These are phyloP conservation scores for Sialis fuliginosa DNA, from an alignment of 2,888 invertebrate genomes.

Conservation along the genomic window DNA sequence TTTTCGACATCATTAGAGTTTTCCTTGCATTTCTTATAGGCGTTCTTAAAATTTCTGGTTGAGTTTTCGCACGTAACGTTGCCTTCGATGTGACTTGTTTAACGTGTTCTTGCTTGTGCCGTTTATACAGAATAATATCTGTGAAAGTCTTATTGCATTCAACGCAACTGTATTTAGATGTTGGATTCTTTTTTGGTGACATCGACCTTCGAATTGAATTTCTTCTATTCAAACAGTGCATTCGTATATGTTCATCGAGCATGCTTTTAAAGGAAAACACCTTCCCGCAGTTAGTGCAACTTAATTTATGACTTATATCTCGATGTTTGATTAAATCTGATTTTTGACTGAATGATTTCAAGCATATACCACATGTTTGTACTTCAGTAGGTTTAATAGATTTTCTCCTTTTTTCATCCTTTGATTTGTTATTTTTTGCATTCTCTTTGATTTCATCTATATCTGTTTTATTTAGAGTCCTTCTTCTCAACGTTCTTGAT, in stretches of 20 bases:
- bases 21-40: not conserved
- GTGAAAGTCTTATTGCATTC: not conserved
- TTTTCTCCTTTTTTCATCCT: too few species aligned
- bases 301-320: slow-evolving; percentile 1
- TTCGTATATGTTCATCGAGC: slow-evolving; percentile 18
- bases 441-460: slow-evolving; percentile 1
- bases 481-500: not conserved
- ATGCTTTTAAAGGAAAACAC: slow-evolving; percentile 18
- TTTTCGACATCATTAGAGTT: not conserved
- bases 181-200: not conserved
- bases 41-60: not conserved
- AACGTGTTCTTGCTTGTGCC: not conserved
- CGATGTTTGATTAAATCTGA: slow-evolving; percentile 30
- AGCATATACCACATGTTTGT: slow-evolving; percentile 26
- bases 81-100: too few species aligned
- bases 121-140: not conserved
- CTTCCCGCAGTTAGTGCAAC: slow-evolving; percentile 17
- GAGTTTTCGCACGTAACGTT: too few species aligned
- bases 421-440: not conserved
- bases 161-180: not conserved
- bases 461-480: slow-evolving; percentile 3
- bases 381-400: too few species aligned
- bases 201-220: not conserved
- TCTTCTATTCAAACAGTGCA: slow-evolving; percentile 18
- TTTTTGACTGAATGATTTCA: slow-evolving; percentile 29